These are phyloP conservation scores for Pyrgilauda ruficollis DNA, from an alignment of 2,113 vertebrate genomes.

Conservation along the genomic window DNA sequence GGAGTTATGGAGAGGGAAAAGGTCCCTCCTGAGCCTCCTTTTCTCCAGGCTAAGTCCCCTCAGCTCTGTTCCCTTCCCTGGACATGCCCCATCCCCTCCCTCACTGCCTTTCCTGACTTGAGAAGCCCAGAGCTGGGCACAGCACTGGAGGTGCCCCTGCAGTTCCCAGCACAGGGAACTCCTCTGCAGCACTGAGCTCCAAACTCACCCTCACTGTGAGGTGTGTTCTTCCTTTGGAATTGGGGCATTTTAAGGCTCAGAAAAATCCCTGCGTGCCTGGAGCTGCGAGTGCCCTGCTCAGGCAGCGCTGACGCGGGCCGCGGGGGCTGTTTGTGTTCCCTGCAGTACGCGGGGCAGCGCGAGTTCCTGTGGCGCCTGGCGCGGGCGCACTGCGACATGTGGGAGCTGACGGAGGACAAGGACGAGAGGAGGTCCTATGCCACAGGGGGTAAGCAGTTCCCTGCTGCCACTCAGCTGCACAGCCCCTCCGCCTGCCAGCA, in stretches of 20 bases:
- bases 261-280: accelerated
- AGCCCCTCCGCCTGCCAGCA: background rate
- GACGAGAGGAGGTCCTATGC: constrained; percentile 82
- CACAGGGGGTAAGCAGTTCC: background rate
- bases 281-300: accelerated
- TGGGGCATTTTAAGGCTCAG: background rate
- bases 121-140: background rate
- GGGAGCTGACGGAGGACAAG: constrained; percentile 69
- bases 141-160: background rate
- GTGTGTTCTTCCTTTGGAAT: accelerated
- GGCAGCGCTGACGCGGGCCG: no score
- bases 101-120: background rate
- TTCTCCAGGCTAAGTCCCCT: background rate
- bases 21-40: background rate
- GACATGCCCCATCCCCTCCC: background rate
- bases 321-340: background rate
- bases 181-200: accelerated
- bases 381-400: constrained; percentile 89
- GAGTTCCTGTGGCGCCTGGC: constrained; percentile 93
- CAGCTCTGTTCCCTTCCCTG: background rate
- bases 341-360: constrained; percentile 77
- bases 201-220: accelerated
- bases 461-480: accelerated
- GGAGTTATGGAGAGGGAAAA: background rate
- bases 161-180: background rate